phyloP scores from a whole-genome alignment of 1,140 invertebrate genomes.

The Doryteuthis pealeii region DNA sequence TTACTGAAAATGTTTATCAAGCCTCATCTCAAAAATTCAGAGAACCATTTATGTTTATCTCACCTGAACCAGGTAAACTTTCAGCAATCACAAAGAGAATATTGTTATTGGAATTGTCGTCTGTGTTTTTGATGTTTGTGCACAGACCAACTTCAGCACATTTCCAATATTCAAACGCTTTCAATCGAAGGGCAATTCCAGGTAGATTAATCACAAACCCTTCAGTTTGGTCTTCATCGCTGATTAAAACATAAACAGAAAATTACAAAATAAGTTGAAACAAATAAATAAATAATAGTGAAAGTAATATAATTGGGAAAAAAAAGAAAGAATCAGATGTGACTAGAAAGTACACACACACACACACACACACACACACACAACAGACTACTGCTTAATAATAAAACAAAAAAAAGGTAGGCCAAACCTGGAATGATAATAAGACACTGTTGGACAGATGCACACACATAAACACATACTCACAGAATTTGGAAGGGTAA shows the following conservation, averaged over 20 bases:
- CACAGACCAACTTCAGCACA: constrained; percentile 61
- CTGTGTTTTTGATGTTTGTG: constrained; percentile 4
- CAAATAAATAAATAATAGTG: not conserved
- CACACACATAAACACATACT: too few species aligned
- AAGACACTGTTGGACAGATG: too few species aligned
- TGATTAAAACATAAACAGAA: constrained; percentile 22
- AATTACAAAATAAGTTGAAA: constrained; percentile 7
- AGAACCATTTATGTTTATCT: not conserved
- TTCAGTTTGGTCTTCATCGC: constrained; percentile 51
- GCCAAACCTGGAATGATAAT: too few species aligned
- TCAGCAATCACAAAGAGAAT: constrained; percentile 64
- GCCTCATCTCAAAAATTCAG: too few species aligned
- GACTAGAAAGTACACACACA: too few species aligned
- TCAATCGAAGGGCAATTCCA: constrained; percentile 55
- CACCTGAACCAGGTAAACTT: constrained; percentile 59
- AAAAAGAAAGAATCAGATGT: too few species aligned
- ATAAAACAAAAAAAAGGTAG: too few species aligned
- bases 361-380: too few species aligned
- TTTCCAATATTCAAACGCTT: constrained; percentile 64
- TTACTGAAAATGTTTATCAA: too few species aligned
- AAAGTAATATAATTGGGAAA: not conserved
- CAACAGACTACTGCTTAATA: too few species aligned
- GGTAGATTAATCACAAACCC: constrained; percentile 60
- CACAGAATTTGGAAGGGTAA: too few species aligned
- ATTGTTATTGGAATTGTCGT: constrained; percentile 18